Conservation (phyloP, 1,140 invertebrate genomes). For the Nephila pilipes region DNA sequence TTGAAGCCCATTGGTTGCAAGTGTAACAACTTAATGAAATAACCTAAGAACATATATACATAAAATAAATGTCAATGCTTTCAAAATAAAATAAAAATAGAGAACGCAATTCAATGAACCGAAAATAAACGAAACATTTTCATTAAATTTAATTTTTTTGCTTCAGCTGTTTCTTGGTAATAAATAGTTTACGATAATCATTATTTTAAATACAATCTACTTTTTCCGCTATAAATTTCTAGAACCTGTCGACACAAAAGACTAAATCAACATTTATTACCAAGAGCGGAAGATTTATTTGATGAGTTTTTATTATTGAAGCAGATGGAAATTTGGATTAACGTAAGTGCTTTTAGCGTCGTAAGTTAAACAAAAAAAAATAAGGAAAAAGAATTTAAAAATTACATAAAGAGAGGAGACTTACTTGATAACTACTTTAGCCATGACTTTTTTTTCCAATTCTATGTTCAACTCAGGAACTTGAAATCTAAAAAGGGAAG, state of each 20-base stretch:
- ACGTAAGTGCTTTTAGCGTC: background rate
- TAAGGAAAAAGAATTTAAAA: background rate
- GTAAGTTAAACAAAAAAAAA: background rate
- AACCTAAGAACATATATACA: too few species aligned
- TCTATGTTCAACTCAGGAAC: slow-evolving; percentile 50
- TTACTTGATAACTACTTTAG: slow-evolving; percentile 57
- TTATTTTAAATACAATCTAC: background rate
- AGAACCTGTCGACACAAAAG: background rate
- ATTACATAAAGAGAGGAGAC: background rate
- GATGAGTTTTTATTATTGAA: slow-evolving; percentile 10
- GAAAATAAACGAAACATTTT: too few species aligned
- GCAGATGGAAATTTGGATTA: background rate
- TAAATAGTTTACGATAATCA: background rate
- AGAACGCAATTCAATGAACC: too few species aligned
- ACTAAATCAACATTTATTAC: background rate
- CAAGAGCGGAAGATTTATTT: background rate
- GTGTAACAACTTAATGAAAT: too few species aligned
- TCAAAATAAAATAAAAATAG: too few species aligned
- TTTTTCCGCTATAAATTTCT: background rate
- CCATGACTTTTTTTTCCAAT: slow-evolving; percentile 21
- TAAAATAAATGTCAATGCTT: too few species aligned
- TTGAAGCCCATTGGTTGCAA: too few species aligned
- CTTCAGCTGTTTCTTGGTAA: background rate
- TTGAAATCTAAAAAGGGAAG: slow-evolving; percentile 10
- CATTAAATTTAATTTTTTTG: too few species aligned